Conservation (phyloP, 1,140 invertebrate genomes). For the Drosophila kurseongensis region DNA sequence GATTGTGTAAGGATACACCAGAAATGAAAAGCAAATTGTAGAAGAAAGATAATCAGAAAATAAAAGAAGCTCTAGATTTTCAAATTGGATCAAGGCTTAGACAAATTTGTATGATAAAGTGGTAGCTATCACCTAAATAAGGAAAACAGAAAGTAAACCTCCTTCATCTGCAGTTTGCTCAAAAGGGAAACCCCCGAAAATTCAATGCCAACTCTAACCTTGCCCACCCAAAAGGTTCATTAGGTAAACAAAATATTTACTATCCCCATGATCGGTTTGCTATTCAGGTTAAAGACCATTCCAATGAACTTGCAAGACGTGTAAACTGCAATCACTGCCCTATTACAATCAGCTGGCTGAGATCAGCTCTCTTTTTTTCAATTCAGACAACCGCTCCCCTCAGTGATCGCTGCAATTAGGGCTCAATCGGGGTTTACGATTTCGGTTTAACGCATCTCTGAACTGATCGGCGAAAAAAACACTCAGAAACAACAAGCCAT, state of each 20-base stretch:
- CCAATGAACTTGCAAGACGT: conserved; percentile 29
- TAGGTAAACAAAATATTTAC: conserved; percentile 17
- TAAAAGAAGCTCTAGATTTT: no score
- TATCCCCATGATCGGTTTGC: conserved; percentile 26
- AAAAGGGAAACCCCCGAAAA: conserved; percentile 17
- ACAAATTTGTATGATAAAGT: not conserved
- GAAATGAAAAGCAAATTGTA: no score
- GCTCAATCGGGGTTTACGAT: conserved; percentile 29
- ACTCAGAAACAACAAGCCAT: conserved; percentile 3
- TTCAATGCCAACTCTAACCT: conserved; percentile 28
- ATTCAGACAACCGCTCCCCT: not conserved
- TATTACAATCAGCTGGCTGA: conserved; percentile 35
- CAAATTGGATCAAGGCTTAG: not conserved
- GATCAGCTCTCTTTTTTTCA: conserved; percentile 39
- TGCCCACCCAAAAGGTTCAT: conserved; percentile 18
- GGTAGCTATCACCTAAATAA: not conserved
- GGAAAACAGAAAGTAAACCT: conserved; percentile 19
- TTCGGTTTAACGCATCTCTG: conserved; percentile 24
- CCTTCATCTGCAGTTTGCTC: conserved; percentile 7
- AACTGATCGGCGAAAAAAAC: conserved; percentile 23
- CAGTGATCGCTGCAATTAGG: conserved; percentile 65
- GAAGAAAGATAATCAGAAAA: no score
- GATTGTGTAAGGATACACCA: no score
- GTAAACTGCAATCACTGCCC: conserved; percentile 56
- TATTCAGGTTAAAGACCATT: conserved; percentile 36